Conservation (phyloP, 2,888 invertebrate genomes). For the Phorcus lineatus region DNA sequence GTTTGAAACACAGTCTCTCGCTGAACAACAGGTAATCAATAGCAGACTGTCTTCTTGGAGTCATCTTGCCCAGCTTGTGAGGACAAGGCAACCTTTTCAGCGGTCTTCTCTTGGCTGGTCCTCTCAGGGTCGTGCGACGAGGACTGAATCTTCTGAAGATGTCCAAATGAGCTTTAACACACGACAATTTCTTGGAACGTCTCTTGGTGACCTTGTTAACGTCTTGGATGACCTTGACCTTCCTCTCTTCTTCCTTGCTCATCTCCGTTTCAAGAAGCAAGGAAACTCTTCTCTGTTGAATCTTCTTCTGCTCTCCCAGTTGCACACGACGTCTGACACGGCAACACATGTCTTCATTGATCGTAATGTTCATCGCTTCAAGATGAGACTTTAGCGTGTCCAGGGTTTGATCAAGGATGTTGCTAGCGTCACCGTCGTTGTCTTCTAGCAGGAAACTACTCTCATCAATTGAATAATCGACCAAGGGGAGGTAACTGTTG, state of each 20-base stretch:
- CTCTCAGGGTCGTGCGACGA: background rate
- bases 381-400: too few relatives aligned
- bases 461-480: background rate
- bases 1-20: background rate
- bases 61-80: background rate
- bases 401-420: too few relatives aligned
- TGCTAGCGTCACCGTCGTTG: too few relatives aligned
- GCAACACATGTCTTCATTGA: background rate
- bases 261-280: background rate
- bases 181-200: background rate
- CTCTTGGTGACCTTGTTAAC: background rate
- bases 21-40: background rate
- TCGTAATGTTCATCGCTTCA: too few relatives aligned
- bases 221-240: background rate
- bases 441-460: too few relatives aligned
- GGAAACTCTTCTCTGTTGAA: background rate
- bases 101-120: background rate
- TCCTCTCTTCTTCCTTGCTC: background rate
- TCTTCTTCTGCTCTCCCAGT: background rate
- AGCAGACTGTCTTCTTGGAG: background rate
- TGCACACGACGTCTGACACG: background rate
- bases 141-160: background rate
- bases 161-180: background rate
- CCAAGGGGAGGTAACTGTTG: background rate
- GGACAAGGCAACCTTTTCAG: background rate